Conservation (phyloP, 1,140 invertebrate genomes). For the Procambarus virginalis region DNA sequence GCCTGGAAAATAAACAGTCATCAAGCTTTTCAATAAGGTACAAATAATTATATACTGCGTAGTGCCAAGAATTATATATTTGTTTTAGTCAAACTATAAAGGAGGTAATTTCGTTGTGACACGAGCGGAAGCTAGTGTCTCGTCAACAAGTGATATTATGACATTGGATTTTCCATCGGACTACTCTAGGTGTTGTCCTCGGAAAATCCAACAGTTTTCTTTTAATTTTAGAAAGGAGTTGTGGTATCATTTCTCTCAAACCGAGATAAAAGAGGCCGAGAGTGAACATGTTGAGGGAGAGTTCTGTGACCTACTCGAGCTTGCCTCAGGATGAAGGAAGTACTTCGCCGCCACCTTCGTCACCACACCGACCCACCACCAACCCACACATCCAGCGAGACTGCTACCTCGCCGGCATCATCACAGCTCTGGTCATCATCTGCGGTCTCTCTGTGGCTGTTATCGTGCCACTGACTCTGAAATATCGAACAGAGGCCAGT, state of each 20-base stretch:
- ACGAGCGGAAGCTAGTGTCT: not conserved
- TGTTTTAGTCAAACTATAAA: not conserved
- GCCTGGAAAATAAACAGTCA: no score
- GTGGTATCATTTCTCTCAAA: not conserved
- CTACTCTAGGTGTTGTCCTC: not conserved
- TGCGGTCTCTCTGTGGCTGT: not conserved
- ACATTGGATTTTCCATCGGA: not conserved
- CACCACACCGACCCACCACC: not conserved
- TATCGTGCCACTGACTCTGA: not conserved
- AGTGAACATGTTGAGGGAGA: constrained; percentile 12
- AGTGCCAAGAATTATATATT: not conserved
- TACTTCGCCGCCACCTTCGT: not conserved
- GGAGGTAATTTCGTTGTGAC: not conserved
- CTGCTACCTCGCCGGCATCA: not conserved
- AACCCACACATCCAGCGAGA: constrained; percentile 5
- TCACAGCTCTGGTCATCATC: not conserved
- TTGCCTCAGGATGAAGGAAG: constrained; percentile 8
- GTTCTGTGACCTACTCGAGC: constrained; percentile 9
- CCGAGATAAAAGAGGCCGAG: not conserved
- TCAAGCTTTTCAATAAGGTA: not conserved
- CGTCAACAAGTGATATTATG: not conserved
- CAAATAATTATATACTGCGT: not conserved
- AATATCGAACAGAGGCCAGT: not conserved
- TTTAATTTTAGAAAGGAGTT: not conserved
- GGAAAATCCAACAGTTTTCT: no score